Percentiles rank a stretch among this genome's conserved stretches.
phyloP scores from a whole-genome alignment of 2,113 vertebrate genomes.

The Gopherus evgoodei region DNA sequence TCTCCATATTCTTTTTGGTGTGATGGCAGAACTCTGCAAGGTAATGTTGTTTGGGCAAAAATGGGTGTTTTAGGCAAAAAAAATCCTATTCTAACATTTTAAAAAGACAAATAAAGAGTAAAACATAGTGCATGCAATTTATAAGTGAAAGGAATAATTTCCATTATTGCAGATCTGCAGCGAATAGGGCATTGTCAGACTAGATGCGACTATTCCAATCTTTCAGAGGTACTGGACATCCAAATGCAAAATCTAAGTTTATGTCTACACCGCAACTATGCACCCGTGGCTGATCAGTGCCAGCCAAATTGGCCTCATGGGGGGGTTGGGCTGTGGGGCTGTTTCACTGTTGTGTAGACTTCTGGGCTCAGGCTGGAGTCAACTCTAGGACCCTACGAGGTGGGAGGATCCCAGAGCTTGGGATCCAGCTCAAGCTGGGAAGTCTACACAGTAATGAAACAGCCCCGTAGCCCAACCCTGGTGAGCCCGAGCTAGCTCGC shows the following conservation, averaged over 20 bases:
- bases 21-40: not conserved
- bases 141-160: not conserved
- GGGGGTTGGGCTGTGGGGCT: not conserved
- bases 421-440: not conserved
- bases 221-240: not conserved
- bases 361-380: not conserved
- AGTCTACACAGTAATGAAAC: not conserved
- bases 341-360: not conserved
- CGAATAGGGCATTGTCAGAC: not conserved
- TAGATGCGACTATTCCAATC: not conserved
- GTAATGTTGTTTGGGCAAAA: not conserved
- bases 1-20: not conserved
- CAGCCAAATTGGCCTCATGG: not conserved
- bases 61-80: not conserved
- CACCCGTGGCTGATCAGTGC: no score
- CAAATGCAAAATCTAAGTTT: slow-evolving; percentile 9
- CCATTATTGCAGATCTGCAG: not conserved
- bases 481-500: not conserved
- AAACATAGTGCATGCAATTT: not conserved
- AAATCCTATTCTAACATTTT: not conserved
- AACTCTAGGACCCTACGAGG: not conserved
- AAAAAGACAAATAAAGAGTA: not conserved
- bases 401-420: not conserved
- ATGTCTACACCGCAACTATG: not conserved
- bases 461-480: not conserved